Percentiles rank a stretch among this genome's conserved stretches.
phyloP scores from a whole-genome alignment of 2,797 vertebrate genomes.

The Epinephelus awoara region DNA sequence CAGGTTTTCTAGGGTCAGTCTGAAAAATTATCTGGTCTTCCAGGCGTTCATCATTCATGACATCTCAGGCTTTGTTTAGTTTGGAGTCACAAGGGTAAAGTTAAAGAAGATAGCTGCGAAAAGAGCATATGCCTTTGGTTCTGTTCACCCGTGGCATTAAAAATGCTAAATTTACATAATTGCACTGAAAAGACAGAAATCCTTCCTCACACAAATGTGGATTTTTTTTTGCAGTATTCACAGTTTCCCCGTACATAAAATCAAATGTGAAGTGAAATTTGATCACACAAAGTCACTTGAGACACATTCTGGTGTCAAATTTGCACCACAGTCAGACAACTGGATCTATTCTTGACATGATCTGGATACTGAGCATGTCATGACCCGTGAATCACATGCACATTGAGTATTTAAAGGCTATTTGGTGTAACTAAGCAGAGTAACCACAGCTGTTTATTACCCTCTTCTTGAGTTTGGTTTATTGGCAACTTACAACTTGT shows the following conservation, averaged over 20 bases:
- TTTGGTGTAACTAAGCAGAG: constrained; percentile 25
- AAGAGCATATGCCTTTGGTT: constrained; percentile 7
- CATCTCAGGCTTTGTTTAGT: neutral
- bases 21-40: neutral
- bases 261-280: constrained; percentile 29
- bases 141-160: neutral
- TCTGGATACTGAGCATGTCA: constrained; percentile 32
- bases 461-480: neutral
- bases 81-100: neutral
- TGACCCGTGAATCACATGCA: constrained; percentile 40
- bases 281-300: constrained; percentile 51
- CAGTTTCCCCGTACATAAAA: constrained; percentile 27
- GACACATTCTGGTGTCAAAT: constrained; percentile 35
- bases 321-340: constrained; percentile 33
- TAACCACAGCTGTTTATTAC: constrained; percentile 3
- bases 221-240: constrained; percentile 14
- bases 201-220: neutral
- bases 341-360: constrained; percentile 42
- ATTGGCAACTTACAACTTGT: no score
- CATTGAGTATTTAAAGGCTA: constrained; percentile 25
- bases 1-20: neutral
- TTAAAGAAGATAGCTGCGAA: neutral
- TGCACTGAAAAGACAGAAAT: no score
- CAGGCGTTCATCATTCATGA: neutral
- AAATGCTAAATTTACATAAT: no score